Evolutionary conservation across 2,797 vertebrate genomes (phyloP).

Genomic region (Hapalemur alaotrensis): DNA sequence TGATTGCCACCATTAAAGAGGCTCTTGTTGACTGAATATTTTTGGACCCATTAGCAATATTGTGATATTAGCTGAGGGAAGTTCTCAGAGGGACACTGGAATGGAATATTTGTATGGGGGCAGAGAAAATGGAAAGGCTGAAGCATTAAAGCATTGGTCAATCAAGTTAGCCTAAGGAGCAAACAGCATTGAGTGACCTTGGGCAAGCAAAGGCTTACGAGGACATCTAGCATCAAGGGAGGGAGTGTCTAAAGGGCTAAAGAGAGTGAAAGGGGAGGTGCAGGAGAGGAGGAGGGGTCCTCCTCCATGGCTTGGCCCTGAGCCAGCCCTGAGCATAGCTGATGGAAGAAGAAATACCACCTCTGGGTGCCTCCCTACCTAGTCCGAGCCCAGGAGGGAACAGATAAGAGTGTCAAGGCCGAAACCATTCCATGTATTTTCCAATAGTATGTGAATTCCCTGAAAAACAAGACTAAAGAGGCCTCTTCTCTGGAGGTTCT

Average conservation of each 20-base stretch:
- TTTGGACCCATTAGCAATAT: neutral
- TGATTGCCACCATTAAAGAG: neutral
- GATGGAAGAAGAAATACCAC: neutral
- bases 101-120: neutral
- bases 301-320: neutral
- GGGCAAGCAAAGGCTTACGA: neutral
- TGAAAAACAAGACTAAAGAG: neutral
- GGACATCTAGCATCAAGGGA: neutral
- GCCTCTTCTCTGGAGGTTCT: neutral
- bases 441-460: neutral
- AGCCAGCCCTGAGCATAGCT: neutral
- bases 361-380: neutral
- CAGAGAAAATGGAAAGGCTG: constrained; percentile 34
- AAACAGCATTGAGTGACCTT: neutral
- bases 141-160: neutral
- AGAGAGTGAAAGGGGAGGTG: neutral
- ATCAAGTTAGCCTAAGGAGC: neutral
- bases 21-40: neutral
- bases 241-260: neutral
- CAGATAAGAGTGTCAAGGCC: neutral
- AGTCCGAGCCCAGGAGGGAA: neutral
- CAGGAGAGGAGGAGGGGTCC: neutral
- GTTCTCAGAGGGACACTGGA: neutral
- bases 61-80: neutral
- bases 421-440: neutral